Percentiles rank a stretch among this genome's conserved stretches.
These are phyloP conservation scores for Hemicordylus capensis DNA, from an alignment of 2,113 vertebrate genomes.

Conservation along the genomic window DNA sequence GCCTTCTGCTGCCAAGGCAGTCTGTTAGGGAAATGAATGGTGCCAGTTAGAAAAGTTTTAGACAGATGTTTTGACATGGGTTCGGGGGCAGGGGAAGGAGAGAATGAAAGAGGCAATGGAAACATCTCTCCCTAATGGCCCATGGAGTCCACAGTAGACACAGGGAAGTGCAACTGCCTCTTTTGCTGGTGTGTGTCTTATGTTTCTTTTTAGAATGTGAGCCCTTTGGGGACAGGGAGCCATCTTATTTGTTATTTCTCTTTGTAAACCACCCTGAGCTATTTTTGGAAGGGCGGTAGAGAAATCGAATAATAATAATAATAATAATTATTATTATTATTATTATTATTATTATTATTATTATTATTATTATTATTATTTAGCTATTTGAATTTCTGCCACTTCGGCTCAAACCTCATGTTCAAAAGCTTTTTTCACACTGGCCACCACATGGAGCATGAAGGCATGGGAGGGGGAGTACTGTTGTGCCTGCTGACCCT, in stretches of 20 bases:
- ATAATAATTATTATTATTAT: too few relatives aligned
- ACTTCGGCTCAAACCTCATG: neutral
- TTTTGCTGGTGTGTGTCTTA: neutral
- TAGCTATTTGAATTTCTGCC: neutral
- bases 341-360: too few relatives aligned
- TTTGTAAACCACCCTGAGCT: too few relatives aligned
- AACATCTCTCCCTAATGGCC: neutral
- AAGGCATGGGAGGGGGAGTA: too few relatives aligned
- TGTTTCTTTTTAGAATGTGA: too few relatives aligned
- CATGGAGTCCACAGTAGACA: neutral
- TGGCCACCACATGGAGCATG: too few relatives aligned
- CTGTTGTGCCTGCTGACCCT: too few relatives aligned
- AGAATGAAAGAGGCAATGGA: neutral
- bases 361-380: too few relatives aligned
- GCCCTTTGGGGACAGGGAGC: too few relatives aligned
- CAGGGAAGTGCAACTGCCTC: fast-evolving
- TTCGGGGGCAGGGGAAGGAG: neutral
- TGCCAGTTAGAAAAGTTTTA: slow-evolving; percentile 8
- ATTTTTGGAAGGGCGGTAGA: too few relatives aligned
- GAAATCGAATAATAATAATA: too few relatives aligned
- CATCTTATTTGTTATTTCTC: too few relatives aligned
- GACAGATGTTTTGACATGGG: neutral
- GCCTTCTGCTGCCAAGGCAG: slow-evolving; percentile 44
- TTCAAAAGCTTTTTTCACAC: neutral
- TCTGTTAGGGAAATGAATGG: slow-evolving; percentile 33